Evolutionary conservation across 2,113 vertebrate genomes (phyloP).

Genomic region (Uria lomvia): DNA sequence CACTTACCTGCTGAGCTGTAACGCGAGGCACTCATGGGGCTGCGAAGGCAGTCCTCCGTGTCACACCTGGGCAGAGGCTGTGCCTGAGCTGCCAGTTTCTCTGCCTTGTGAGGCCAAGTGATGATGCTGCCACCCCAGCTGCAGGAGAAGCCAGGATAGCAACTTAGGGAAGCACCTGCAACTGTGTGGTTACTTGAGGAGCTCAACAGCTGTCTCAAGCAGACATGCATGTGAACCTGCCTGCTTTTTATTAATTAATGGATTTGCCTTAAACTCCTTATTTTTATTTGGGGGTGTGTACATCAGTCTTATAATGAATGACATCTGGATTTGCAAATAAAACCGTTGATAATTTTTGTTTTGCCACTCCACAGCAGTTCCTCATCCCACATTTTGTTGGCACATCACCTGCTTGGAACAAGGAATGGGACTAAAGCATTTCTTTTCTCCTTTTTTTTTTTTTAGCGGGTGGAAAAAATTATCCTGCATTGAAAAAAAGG

Average conservation of each 20-base stretch:
- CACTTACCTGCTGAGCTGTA: background rate
- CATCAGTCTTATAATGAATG: background rate
- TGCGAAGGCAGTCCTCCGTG: background rate
- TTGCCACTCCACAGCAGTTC: background rate
- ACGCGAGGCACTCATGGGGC: accelerated
- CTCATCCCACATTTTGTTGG: background rate
- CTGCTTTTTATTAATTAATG: background rate
- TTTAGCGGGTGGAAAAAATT: background rate
- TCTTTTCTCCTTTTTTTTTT: background rate
- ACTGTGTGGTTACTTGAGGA: background rate
- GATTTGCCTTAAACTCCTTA: background rate
- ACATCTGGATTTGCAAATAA: background rate
- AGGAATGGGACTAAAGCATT: background rate
- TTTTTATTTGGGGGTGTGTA: background rate
- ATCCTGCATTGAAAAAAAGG: background rate
- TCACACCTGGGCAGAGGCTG: accelerated
- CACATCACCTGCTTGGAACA: accelerated
- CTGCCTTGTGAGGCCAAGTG: too few species aligned
- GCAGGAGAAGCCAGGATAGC: background rate
- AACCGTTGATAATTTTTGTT: background rate
- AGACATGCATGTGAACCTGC: background rate
- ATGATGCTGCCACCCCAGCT: accelerated
- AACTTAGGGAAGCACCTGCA: background rate
- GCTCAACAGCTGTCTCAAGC: background rate
- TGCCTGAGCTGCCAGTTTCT: background rate